Base-by-base conservation (phyloP, 2,113 vertebrate genomes). In the Nannobrachium achirus region DNA sequence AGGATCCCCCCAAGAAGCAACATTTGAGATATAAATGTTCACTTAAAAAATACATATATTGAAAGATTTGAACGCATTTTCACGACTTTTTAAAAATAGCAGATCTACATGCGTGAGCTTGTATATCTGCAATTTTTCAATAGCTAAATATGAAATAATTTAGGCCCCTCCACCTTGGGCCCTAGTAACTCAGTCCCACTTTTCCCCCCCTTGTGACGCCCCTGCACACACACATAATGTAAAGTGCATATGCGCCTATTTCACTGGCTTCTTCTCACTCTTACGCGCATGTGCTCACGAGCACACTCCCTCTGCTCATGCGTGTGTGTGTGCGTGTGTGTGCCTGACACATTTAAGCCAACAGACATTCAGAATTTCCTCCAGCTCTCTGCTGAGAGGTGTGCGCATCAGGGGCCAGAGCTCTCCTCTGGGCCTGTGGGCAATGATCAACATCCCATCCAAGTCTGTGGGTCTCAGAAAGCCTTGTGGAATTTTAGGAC, bases 401-500 rank as follows among this genome's bases (percentile, higher is more conserved):
- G 55, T 7, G 69, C 48, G 75, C 59, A 66, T 75, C 65, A 50
- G 25, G 40, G 64, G 55, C 48, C 62, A 72, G 70, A 61, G 25
- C 25, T 33, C 25, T 33, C 6, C 25, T 33, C 25, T 33, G 16
- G 10, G 16, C 51, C 25, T 33, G 50, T 42, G 73, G 60, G 67
- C 25, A 38, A 68, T 57, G 58, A n/a, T 86, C 73, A 66, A 39
- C 45, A 8, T 79, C 66, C 63, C 67, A 51, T 42, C 59, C 66
- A 76, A 72, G 52, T 40, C 69, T 70, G 44, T n/a, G 16, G 48
- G 58, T 63, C 39, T 76, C 40, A 71, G 67, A 66, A 56, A 79
- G 80, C 62, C 19, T 63, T 67, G 53, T 39, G 49, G 66, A 33
- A 58, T 70, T 71, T 84, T 68, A 73, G 66, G 80, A 88, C 89